These are phyloP conservation scores for Zosterops pallidus DNA, from an alignment of 2,113 vertebrate genomes.

Conservation along the genomic window DNA sequence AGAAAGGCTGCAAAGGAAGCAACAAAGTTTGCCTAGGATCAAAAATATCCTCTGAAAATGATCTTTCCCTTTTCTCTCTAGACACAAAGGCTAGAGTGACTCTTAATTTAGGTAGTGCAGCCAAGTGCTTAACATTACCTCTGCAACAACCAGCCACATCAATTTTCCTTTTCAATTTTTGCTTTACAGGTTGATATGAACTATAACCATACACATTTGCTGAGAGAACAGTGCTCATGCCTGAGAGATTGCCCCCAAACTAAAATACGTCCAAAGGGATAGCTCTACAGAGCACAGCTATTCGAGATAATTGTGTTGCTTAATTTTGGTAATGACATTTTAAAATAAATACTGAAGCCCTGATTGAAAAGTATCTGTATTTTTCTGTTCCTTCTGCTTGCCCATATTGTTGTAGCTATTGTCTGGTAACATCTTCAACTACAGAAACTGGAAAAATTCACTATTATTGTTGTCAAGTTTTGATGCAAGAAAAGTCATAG, in stretches of 20 bases:
- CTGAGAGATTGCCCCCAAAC: background rate
- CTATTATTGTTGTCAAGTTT: background rate
- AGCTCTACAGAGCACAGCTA: background rate
- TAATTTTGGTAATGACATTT: background rate
- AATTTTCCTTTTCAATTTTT: background rate
- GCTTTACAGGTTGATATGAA: background rate
- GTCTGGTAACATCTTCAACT: background rate
- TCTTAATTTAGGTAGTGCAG: background rate
- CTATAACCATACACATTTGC: background rate
- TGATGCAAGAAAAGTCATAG: background rate
- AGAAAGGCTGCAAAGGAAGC: background rate
- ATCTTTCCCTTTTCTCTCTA: background rate
- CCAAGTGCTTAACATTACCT: background rate
- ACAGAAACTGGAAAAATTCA: background rate
- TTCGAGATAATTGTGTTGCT: background rate
- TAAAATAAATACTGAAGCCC: background rate
- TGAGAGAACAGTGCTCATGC: background rate
- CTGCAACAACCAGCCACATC: background rate
- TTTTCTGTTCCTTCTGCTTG: background rate
- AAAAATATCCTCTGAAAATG: background rate
- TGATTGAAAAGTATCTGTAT: background rate
- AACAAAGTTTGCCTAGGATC: background rate
- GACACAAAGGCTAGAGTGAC: background rate
- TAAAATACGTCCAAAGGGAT: background rate
- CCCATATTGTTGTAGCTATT: background rate